Percentiles rank a stretch among this genome's conserved stretches.
Conservation (phyloP, 2,888 invertebrate species). For the Chymomyza procnemis region DNA sequence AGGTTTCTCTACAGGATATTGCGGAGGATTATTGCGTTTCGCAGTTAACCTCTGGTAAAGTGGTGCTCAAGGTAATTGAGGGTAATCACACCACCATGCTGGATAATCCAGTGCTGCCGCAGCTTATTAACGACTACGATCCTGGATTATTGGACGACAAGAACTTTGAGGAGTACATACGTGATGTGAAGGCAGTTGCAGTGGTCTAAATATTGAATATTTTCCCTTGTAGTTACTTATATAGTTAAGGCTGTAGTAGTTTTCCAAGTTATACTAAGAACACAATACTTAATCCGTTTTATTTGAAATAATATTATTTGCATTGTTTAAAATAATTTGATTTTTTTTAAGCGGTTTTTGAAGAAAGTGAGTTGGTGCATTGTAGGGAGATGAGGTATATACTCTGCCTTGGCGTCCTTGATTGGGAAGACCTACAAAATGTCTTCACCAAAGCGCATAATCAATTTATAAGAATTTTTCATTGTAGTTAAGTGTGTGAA, state of each 20-base stretch:
- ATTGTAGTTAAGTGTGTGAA: too few relatives aligned
- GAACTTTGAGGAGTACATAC: constrained; percentile 71
- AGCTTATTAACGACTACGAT: constrained; percentile 81
- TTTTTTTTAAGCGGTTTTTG: background rate
- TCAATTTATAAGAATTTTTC: too few relatives aligned
- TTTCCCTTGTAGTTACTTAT: background rate
- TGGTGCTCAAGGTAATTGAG: constrained; percentile 83
- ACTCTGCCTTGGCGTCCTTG: too few relatives aligned
- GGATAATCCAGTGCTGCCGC: constrained; percentile 82
- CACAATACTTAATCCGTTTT: background rate
- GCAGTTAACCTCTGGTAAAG: constrained; percentile 80
- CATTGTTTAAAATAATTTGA: background rate
- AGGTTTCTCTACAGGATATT: constrained; percentile 80
- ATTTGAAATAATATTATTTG: background rate
- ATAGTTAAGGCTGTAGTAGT: background rate
- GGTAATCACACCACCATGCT: constrained; percentile 86
- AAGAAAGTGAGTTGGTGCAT: too few relatives aligned
- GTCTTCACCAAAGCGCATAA: too few relatives aligned
- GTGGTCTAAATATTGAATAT: constrained; percentile 31
- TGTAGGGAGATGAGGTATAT: too few relatives aligned
- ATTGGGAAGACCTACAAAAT: too few relatives aligned
- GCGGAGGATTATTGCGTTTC: constrained; percentile 85
- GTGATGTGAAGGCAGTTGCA: constrained; percentile 54
- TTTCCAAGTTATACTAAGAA: background rate
- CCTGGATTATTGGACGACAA: constrained; percentile 73